Percentiles rank a stretch among this genome's conserved stretches.
These are phyloP conservation scores for Thera obeliscata DNA, from an alignment of 2,888 invertebrate genomes.

Conservation along the genomic window DNA sequence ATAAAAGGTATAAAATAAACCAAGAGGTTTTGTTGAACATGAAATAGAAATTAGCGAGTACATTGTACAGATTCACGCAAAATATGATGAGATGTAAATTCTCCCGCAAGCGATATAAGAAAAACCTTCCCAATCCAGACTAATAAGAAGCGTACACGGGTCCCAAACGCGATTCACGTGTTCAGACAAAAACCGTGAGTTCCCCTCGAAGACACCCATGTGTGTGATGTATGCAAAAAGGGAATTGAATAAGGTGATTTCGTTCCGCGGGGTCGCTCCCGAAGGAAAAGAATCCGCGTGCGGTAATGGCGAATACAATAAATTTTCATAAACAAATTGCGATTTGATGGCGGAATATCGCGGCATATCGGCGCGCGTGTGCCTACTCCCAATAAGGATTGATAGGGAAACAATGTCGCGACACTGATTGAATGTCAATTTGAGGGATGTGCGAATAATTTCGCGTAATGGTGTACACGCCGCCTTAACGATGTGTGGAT, in stretches of 20 bases:
- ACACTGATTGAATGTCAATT: slow-evolving; percentile 84
- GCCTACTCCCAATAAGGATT: slow-evolving; percentile 81
- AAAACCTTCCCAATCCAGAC: slow-evolving; percentile 78
- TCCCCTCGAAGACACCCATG: slow-evolving; percentile 73
- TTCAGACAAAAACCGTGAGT: slow-evolving; percentile 77
- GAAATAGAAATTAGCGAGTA: slow-evolving; percentile 32
- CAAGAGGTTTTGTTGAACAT: slow-evolving; percentile 5
- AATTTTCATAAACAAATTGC: slow-evolving; percentile 85
- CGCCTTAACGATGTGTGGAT: slow-evolving; percentile 74
- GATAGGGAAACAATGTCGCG: slow-evolving; percentile 82
- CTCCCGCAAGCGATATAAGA: slow-evolving; percentile 62
- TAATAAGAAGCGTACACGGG: slow-evolving; percentile 80
- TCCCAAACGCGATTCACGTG: slow-evolving; percentile 82
- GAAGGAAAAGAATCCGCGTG: slow-evolving; percentile 79
- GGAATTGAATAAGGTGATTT: slow-evolving; percentile 85
- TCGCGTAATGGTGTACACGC: slow-evolving; percentile 70
- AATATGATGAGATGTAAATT: slow-evolving; percentile 45
- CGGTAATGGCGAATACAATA: slow-evolving; percentile 84
- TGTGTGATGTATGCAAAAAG: slow-evolving; percentile 84
- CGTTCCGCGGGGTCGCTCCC: slow-evolving; percentile 79
- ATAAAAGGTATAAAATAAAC: not conserved
- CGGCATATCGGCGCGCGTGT: slow-evolving; percentile 76
- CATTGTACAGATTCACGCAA: slow-evolving; percentile 26
- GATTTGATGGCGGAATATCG: slow-evolving; percentile 81
- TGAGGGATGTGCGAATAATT: slow-evolving; percentile 70